These are phyloP conservation scores for Cheilosia variabilis DNA, from an alignment of 2,888 invertebrate species.

Conservation along the genomic window DNA sequence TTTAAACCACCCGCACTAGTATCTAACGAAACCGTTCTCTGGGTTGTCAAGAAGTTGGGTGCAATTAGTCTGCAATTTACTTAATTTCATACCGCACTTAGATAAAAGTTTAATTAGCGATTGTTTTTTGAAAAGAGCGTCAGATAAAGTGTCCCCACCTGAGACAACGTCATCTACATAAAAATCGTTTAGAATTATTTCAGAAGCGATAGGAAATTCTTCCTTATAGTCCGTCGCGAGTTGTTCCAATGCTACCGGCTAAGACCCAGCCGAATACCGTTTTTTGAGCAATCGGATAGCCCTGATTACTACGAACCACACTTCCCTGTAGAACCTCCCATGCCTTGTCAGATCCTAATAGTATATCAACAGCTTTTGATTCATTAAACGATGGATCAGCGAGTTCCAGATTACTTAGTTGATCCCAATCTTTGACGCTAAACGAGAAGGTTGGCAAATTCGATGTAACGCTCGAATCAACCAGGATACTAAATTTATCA, in stretches of 20 bases:
- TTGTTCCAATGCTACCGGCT: neutral
- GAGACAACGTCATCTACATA: too few relatives aligned
- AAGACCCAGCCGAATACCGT: too few relatives aligned
- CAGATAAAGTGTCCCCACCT: too few relatives aligned
- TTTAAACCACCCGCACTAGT: too few relatives aligned
- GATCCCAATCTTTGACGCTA: too few relatives aligned
- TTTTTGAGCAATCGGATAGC: neutral
- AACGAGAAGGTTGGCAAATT: too few relatives aligned
- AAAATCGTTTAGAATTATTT: too few relatives aligned
- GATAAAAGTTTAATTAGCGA: too few relatives aligned
- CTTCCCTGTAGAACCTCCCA: neutral
- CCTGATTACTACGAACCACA: neutral
- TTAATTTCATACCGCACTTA: too few relatives aligned
- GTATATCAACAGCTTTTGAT: neutral
- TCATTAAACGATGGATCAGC: neutral
- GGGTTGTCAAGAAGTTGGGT: neutral
- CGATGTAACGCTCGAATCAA: too few relatives aligned
- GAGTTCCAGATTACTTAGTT: neutral
- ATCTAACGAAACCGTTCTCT: neutral
- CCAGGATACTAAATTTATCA: neutral
- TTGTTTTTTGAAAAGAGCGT: neutral
- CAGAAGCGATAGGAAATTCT: too few relatives aligned
- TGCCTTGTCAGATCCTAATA: neutral
- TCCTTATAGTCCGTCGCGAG: too few relatives aligned
- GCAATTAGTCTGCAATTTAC: neutral